Evolutionary conservation across 2,797 vertebrate species (phyloP).

Genomic region (Silurus lanzhouensis): DNA sequence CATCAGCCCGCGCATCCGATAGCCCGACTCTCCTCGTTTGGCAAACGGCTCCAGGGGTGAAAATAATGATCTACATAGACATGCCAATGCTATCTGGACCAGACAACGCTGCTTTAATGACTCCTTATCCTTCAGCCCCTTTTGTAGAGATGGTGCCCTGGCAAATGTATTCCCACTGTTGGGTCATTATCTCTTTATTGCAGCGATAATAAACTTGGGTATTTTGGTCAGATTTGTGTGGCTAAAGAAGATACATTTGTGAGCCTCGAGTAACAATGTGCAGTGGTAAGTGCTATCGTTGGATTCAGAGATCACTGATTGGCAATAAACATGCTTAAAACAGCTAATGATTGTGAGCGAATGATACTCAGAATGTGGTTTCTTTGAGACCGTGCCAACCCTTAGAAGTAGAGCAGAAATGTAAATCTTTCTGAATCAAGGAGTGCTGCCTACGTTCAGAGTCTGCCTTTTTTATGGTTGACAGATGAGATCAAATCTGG

Average conservation of each 20-base stretch:
- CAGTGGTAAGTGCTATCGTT: constrained; percentile 34
- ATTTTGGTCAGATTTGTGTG: constrained; percentile 60
- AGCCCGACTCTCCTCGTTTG: constrained; percentile 63
- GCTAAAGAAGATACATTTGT: constrained; percentile 58
- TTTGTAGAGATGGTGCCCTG: constrained; percentile 68
- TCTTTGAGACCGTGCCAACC: constrained; percentile 37
- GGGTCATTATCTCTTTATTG: constrained; percentile 76
- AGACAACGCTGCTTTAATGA: constrained; percentile 78
- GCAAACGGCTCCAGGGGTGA: constrained; percentile 76
- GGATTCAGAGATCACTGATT: constrained; percentile 53
- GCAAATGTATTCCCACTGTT: constrained; percentile 72
- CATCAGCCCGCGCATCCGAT: constrained; percentile 59
- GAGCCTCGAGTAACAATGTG: constrained; percentile 47
- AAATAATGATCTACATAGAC: constrained; percentile 81
- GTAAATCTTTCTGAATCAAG: constrained; percentile 36
- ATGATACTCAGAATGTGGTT: not conserved
- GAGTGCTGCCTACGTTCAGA: constrained; percentile 4
- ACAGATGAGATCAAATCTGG: constrained; percentile 31
- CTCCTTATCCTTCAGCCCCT: constrained; percentile 74
- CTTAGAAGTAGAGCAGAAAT: constrained; percentile 30
- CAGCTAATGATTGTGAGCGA: constrained; percentile 18
- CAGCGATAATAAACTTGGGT: constrained; percentile 66
- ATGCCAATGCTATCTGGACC: constrained; percentile 78
- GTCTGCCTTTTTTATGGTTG: constrained; percentile 30
- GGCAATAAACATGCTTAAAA: constrained; percentile 48